Conservation (phyloP, 2,888 invertebrate genomes). For the Drosophila colorata region DNA sequence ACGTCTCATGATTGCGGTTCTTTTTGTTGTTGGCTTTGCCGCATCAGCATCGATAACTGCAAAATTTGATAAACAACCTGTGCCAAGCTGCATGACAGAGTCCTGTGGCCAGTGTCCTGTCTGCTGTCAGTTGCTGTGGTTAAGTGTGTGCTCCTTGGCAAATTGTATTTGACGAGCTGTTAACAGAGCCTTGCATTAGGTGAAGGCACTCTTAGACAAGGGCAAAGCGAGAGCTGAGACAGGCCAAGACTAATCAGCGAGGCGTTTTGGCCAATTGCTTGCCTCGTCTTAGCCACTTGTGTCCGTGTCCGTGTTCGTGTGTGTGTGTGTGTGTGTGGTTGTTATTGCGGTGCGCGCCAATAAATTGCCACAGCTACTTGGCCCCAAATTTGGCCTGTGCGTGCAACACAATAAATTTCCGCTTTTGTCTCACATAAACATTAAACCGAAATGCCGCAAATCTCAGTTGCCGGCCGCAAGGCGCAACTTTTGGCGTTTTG, state of each 20-base stretch:
- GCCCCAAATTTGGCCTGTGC: constrained; percentile 27
- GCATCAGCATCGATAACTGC: constrained; percentile 59
- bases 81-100: constrained; percentile 17
- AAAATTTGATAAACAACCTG: constrained; percentile 63
- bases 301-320: constrained; percentile 13
- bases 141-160: constrained; percentile 36
- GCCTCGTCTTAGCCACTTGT: constrained; percentile 28
- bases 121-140: constrained; percentile 9
- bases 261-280: constrained; percentile 54
- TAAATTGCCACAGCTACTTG: constrained; percentile 61
- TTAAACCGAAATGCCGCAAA: constrained; percentile 75
- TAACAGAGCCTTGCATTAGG: constrained; percentile 59
- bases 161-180: constrained; percentile 75
- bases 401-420: constrained; percentile 70
- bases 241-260: constrained; percentile 63
- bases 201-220: constrained; percentile 21
- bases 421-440: constrained; percentile 74
- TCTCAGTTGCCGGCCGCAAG: constrained; percentile 62
- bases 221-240: not conserved
- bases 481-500: constrained; percentile 65
- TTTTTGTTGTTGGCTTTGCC: constrained; percentile 45
- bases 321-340: constrained; percentile 18
- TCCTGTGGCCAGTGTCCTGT: constrained; percentile 9
- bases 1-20: constrained; percentile 71
- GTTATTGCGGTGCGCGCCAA: constrained; percentile 31